Conservation (phyloP, 1,140 invertebrate species). For the Plectrocnemia conspersa region DNA sequence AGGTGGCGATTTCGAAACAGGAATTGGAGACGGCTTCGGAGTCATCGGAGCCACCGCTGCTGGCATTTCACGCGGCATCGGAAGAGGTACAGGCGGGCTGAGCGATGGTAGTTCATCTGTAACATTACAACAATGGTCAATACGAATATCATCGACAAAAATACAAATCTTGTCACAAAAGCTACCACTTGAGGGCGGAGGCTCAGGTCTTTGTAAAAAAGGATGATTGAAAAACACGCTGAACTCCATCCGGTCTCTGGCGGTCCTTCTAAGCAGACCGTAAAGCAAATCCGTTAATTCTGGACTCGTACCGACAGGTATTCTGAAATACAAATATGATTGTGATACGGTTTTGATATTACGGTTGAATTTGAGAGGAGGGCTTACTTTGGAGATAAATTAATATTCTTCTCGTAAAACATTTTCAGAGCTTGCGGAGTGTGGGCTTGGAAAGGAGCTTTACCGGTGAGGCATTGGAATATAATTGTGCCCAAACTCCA, state of each 20-base stretch:
- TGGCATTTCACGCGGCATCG: slow-evolving; percentile 18
- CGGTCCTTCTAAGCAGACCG: slow-evolving; percentile 85
- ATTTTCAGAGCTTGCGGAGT: slow-evolving; percentile 97
- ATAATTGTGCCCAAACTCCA: slow-evolving; percentile 99
- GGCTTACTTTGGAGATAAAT: slow-evolving; percentile 87
- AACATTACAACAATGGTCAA: slow-evolving; percentile 8
- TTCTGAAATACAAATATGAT: slow-evolving; percentile 57
- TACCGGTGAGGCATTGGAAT: slow-evolving; percentile 97
- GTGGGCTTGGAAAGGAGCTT: slow-evolving; percentile 96
- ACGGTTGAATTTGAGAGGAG: neutral
- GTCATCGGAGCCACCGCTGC: slow-evolving; percentile 20
- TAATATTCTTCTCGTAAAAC: slow-evolving; percentile 96
- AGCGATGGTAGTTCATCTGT: slow-evolving; percentile 29
- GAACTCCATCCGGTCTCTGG: slow-evolving; percentile 93
- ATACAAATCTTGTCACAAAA: neutral
- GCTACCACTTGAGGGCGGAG: slow-evolving; percentile 39
- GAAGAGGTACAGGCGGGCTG: slow-evolving; percentile 26
- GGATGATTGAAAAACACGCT: slow-evolving; percentile 91
- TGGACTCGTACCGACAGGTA: slow-evolving; percentile 85
- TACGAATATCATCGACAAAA: neutral
- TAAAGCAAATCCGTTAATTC: slow-evolving; percentile 84
- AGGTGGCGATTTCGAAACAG: slow-evolving; percentile 18
- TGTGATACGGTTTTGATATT: neutral
- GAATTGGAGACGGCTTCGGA: slow-evolving; percentile 16
- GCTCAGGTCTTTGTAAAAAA: slow-evolving; percentile 71